Conservation (phyloP, 2,113 vertebrate species). For the Corythoichthys intestinalis region DNA sequence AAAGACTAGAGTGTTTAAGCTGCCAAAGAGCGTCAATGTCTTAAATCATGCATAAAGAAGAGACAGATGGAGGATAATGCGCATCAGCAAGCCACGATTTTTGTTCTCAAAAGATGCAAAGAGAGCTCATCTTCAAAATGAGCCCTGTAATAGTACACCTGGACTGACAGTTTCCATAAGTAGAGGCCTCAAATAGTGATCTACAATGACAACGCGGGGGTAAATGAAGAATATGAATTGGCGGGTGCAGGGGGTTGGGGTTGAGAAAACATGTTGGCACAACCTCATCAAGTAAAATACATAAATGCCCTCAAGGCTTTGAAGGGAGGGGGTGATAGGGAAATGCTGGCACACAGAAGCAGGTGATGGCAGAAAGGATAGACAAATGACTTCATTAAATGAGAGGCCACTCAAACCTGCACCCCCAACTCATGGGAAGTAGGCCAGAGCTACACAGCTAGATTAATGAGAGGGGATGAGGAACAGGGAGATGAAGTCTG, state of each 20-base stretch:
- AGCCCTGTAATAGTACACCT: constrained; percentile 35
- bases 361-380: constrained; percentile 46
- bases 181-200: constrained; percentile 16
- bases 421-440: constrained; percentile 46
- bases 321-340: constrained; percentile 29
- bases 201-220: not conserved
- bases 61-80: constrained; percentile 46
- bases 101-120: constrained; percentile 41
- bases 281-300: constrained; percentile 27
- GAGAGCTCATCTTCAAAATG: constrained; percentile 35
- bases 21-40: constrained; percentile 41
- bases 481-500: constrained; percentile 41
- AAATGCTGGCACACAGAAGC: constrained; percentile 54
- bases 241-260: not conserved
- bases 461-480: constrained; percentile 62
- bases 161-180: constrained; percentile 22
- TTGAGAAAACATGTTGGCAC: constrained; percentile 1
- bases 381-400: constrained; percentile 31
- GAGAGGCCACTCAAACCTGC: constrained; percentile 62
- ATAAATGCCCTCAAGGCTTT: constrained; percentile 37
- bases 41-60: constrained; percentile 52
- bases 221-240: not conserved
- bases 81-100: constrained; percentile 40
- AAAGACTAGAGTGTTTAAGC: constrained; percentile 25
- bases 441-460: constrained; percentile 49